A percentile compares a stretch with the other conserved stretches of the same genome.
These are phyloP conservation scores for Pyrgilauda ruficollis DNA, from an alignment of 2,113 vertebrate genomes.

Conservation along the genomic window DNA sequence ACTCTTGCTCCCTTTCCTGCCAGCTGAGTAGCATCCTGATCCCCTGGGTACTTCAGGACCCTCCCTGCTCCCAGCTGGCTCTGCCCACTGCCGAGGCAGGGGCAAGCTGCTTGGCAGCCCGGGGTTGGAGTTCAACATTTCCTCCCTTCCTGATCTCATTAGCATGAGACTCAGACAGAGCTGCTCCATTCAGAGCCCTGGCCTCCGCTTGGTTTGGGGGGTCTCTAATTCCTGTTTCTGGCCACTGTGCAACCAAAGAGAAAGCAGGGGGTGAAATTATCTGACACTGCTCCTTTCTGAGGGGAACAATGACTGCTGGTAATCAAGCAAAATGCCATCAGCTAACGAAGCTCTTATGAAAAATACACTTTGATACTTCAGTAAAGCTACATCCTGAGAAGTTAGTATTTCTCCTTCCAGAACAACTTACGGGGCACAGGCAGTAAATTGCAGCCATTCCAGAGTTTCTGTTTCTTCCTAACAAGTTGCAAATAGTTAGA, in stretches of 20 bases:
- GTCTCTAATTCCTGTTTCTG: slow-evolving; percentile 61
- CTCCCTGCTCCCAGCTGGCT: slow-evolving; percentile 7
- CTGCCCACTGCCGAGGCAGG: neutral
- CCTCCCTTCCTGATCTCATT: slow-evolving; percentile 61
- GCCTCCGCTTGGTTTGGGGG: slow-evolving; percentile 44
- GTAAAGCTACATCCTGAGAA: neutral
- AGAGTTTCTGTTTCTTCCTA: neutral
- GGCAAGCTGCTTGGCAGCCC: slow-evolving; percentile 19
- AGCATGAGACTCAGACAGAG: slow-evolving; percentile 64
- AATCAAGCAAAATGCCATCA: slow-evolving; percentile 1
- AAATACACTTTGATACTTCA: neutral
- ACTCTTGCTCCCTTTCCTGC: slow-evolving; percentile 40
- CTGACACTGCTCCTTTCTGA: slow-evolving; percentile 22
- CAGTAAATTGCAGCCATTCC: neutral
- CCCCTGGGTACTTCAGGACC: neutral
- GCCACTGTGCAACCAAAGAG: slow-evolving; percentile 24
- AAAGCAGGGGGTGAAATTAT: slow-evolving; percentile 45
- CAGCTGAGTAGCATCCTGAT: slow-evolving; percentile 55
- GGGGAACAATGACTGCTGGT: slow-evolving; percentile 14
- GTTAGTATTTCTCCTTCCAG: neutral
- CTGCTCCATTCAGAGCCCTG: slow-evolving; percentile 43
- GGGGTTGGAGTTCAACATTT: slow-evolving; percentile 40
- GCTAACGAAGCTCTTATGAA: neutral
- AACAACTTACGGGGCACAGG: neutral
- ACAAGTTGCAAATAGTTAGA: neutral